Conservation (phyloP, 2,888 invertebrate genomes). For the Drosophila imparisetae region DNA sequence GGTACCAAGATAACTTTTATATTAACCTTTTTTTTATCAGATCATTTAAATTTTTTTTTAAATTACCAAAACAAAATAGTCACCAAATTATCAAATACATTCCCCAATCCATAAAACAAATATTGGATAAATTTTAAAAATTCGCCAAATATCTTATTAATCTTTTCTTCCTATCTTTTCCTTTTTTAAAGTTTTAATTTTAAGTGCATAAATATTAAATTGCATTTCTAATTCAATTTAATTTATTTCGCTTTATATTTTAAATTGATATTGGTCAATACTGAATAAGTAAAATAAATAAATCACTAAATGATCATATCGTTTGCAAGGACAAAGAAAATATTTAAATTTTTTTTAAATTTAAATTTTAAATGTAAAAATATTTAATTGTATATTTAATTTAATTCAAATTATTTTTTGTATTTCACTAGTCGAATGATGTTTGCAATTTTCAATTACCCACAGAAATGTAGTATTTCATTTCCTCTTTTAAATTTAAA, state of each 20-base stretch:
- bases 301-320: too few relatives aligned
- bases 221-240: neutral
- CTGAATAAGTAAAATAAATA: too few relatives aligned
- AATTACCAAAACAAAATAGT: neutral
- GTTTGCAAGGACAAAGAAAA: too few relatives aligned
- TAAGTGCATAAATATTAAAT: neutral
- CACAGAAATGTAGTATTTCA: neutral
- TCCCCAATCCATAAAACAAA: neutral
- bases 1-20: neutral
- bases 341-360: too few relatives aligned
- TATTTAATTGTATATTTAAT: neutral
- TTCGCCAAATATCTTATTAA: neutral
- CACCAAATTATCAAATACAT: neutral
- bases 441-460: neutral
- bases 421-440: neutral
- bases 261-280: too few relatives aligned
- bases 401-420: neutral
- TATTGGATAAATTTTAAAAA: neutral
- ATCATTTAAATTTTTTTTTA: neutral
- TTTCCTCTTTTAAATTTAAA: neutral
- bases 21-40: neutral
- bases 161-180: neutral
- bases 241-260: too few relatives aligned
- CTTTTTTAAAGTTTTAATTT: neutral
- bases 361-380: too few relatives aligned